Percentiles rank a stretch among this genome's conserved stretches.
phyloP scores from a whole-genome alignment of 2,797 vertebrate species.

The Synanceia verrucosa region DNA sequence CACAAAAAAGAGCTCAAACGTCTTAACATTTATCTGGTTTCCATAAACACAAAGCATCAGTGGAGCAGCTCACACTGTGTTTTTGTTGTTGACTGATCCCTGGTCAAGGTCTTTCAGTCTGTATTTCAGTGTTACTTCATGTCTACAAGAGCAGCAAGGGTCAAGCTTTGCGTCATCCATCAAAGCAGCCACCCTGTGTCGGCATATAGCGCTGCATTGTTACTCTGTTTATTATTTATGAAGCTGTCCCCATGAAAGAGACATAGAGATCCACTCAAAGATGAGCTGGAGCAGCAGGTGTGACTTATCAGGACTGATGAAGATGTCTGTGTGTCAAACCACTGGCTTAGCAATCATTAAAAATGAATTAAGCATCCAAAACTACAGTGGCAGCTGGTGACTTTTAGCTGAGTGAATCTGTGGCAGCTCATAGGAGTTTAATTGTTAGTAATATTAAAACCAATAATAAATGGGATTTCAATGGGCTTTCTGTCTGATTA shows the following conservation, averaged over 20 bases:
- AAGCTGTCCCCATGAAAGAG: slow-evolving; percentile 41
- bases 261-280: slow-evolving; percentile 31
- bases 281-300: slow-evolving; percentile 33
- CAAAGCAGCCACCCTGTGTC: slow-evolving; percentile 43
- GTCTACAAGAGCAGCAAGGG: slow-evolving; percentile 37
- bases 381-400: too few species aligned
- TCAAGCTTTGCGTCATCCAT: slow-evolving; percentile 56
- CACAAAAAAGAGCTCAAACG: not conserved
- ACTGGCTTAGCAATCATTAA: not conserved
- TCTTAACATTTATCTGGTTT: slow-evolving; percentile 5
- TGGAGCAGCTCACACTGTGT: not conserved
- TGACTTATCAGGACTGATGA: not conserved
- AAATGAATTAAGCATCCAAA: too few species aligned
- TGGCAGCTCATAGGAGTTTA: too few species aligned
- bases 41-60: slow-evolving; percentile 8
- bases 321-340: not conserved
- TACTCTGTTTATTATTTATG: slow-evolving; percentile 65
- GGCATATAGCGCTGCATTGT: slow-evolving; percentile 21
- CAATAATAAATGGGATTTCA: too few species aligned
- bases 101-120: slow-evolving; percentile 9
- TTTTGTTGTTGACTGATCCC: slow-evolving; percentile 4
- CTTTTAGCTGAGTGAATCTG: too few species aligned
- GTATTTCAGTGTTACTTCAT: slow-evolving; percentile 7
- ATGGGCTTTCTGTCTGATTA: too few species aligned
- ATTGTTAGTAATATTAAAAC: too few species aligned